A percentile compares a stretch with the other conserved stretches of the same genome.
These are phyloP conservation scores for Drosophila melanosoma DNA, from an alignment of 2,888 invertebrate genomes.

Conservation along the genomic window DNA sequence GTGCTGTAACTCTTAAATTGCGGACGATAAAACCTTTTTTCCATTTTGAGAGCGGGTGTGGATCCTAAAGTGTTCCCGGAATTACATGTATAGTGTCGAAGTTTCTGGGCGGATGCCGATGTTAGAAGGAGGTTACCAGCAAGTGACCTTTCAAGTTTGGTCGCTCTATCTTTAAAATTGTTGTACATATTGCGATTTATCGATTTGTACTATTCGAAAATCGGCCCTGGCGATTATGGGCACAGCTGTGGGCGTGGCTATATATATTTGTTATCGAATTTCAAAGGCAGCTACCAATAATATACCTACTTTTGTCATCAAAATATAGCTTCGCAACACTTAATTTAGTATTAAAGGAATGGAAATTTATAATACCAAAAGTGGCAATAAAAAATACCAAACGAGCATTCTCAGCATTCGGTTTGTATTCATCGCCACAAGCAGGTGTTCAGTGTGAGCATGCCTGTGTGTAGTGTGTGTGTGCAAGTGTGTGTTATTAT, in stretches of 20 bases:
- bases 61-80: background rate
- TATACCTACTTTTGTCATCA: background rate
- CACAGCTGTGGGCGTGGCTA: background rate
- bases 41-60: too few species aligned
- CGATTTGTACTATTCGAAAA: background rate
- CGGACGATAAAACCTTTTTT: too few species aligned
- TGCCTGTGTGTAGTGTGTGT: background rate
- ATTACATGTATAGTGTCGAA: background rate
- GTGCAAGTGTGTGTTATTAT: conserved; percentile 46
- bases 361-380: background rate
- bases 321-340: background rate
- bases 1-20: too few species aligned
- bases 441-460: conserved; percentile 14
- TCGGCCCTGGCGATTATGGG: background rate
- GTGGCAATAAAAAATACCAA: conserved; percentile 6
- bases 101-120: background rate
- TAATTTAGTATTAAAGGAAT: background rate
- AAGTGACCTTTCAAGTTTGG: background rate
- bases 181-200: background rate
- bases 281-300: background rate
- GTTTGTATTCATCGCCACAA: conserved; percentile 25
- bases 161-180: background rate
- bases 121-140: background rate
- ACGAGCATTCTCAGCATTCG: conserved; percentile 19
- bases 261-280: background rate